Conservation (phyloP, 2,113 vertebrate genomes). For the Ia io region DNA sequence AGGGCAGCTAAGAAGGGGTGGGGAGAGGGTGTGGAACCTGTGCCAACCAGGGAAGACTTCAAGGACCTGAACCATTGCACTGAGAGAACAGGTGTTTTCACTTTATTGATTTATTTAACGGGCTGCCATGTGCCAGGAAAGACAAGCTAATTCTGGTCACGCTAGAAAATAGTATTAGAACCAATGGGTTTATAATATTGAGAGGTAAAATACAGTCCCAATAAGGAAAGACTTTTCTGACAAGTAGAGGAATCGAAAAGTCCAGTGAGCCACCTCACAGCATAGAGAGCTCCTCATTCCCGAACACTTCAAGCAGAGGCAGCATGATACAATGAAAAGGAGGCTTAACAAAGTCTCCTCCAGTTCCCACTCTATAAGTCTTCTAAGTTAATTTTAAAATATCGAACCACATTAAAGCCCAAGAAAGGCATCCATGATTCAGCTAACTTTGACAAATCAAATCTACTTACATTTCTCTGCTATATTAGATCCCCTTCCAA, state of each 20-base stretch:
- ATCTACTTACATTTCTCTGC: neutral
- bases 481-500: neutral
- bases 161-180: slow-evolving; percentile 2
- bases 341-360: neutral
- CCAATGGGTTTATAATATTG: neutral
- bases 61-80: neutral
- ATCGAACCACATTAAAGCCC: neutral
- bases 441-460: neutral
- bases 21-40: neutral
- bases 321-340: neutral
- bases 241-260: slow-evolving; percentile 4
- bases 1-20: neutral
- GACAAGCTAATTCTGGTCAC: neutral
- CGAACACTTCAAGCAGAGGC: neutral
- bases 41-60: neutral
- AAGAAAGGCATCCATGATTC: neutral
- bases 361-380: neutral
- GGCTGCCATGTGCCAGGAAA: neutral
- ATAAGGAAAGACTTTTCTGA: slow-evolving; percentile 22
- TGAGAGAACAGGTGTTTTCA: neutral
- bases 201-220: neutral
- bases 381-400: neutral
- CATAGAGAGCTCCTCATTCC: neutral
- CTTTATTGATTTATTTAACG: neutral
- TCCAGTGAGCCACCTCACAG: neutral